Evolutionary conservation across 2,888 invertebrate species (phyloP), one percentile per base, ranked within the genome.

Genomic region (Lithophane socia): DNA sequence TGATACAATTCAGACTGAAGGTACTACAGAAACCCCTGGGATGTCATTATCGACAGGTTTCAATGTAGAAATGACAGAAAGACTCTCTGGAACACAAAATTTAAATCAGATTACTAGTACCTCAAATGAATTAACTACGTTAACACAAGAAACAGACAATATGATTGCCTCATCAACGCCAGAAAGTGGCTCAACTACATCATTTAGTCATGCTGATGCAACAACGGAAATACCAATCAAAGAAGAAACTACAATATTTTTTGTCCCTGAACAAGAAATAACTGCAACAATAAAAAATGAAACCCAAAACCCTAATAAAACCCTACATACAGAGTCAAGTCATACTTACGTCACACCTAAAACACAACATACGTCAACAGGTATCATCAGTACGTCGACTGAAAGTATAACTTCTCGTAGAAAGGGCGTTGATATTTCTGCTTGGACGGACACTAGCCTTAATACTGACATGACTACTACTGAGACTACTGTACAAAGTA

Each of bases 401-500:
- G 95, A 95, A 83, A 95, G 94, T 89, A 92, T 95, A 81, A 95
- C 95, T 18, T 95, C 96, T 73, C 93, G 96, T 83, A 92, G 93
- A 88, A 96, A 96, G 89, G 94, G 95, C 86, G 92, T 94, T 79
- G 96, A 96, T 87, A 96, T 97, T 88, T 92, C 93, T 73, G 96
- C 96, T 82, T 96, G 96, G 95, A 95, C 95, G 83, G 96, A 96
- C 89, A 94, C 79, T 47, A 84, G 86, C n/a, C 54, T 86, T 37
- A 87, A 90, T 80, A 91, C 93, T 90, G 95, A 97, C 91, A 87
- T 94, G 84, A 97, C 96, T 83, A 89, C 94, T 77, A 94, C 94
- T 88, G 96, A 96, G 87, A 92, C 91, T 66, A 84, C 86, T 82
- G 89, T 90, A 79, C 83, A 88, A 83, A 91, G 84, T 72, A 87